phyloP scores from a whole-genome alignment of 2,888 invertebrate species.

The Nebria brevicollis region DNA sequence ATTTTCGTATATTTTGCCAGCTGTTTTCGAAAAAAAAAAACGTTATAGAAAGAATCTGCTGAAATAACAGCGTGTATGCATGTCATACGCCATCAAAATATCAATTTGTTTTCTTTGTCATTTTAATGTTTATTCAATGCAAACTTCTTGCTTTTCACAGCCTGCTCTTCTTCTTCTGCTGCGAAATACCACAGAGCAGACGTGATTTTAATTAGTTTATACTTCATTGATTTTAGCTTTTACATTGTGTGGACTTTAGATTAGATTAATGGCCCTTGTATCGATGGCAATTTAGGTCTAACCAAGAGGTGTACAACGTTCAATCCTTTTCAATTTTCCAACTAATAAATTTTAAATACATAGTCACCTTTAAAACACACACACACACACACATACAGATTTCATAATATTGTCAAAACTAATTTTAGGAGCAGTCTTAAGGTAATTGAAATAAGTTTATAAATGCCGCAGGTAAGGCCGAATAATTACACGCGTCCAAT shows the following conservation, averaged over 20 bases:
- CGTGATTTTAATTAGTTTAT: slow-evolving; percentile 30
- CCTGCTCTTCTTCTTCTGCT: slow-evolving; percentile 8
- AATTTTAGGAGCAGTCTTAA: neutral
- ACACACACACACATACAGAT: no score
- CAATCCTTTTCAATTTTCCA: no score
- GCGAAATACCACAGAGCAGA: slow-evolving; percentile 12
- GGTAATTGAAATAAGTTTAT: neutral
- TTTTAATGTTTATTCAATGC: slow-evolving; percentile 36
- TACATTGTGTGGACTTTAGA: neutral
- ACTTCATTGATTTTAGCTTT: slow-evolving; percentile 36
- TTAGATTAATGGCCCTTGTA: no score
- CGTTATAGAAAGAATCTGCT: no score
- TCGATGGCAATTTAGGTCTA: no score
- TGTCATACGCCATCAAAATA: slow-evolving; percentile 15
- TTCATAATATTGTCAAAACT: no score
- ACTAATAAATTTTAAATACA: no score
- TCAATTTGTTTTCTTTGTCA: slow-evolving; percentile 35
- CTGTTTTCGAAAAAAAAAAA: no score
- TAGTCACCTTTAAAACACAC: no score
- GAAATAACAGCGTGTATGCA: neutral
- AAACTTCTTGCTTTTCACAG: slow-evolving; percentile 8
- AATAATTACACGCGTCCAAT: neutral
- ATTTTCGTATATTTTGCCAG: no score
- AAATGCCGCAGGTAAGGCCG: neutral
- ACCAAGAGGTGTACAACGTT: no score